phyloP scores from a whole-genome alignment of 1,140 invertebrate genomes.

The Wasmannia auropunctata region DNA sequence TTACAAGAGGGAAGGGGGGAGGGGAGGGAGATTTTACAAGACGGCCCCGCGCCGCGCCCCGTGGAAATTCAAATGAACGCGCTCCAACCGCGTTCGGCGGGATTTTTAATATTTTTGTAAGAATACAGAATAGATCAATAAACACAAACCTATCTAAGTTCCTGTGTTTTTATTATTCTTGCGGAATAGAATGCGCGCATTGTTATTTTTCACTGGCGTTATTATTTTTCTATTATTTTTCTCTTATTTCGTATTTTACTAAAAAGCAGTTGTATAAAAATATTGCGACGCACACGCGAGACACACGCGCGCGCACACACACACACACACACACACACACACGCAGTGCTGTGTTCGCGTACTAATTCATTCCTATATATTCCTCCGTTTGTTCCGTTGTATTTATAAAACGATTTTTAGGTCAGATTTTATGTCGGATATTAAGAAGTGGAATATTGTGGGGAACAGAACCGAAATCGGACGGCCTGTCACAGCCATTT shows the following conservation, averaged over 20 bases:
- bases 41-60: background rate
- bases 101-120: conserved; percentile 40
- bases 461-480: background rate
- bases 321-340: too few relatives aligned
- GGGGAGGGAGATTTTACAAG: too few relatives aligned
- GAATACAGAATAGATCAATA: conserved; percentile 15
- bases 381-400: background rate
- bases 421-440: conserved; percentile 1
- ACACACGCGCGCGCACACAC: too few relatives aligned
- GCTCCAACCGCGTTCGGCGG: background rate
- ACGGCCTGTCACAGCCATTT: background rate
- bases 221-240: conserved; percentile 53
- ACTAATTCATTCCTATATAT: background rate
- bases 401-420: background rate
- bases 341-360: background rate
- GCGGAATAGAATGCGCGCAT: conserved; percentile 8
- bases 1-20: background rate
- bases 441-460: background rate
- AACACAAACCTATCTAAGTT: conserved; percentile 40
- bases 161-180: conserved; percentile 27
- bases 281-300: background rate
- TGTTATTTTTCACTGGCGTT: conserved; percentile 51
- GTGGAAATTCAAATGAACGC: background rate
- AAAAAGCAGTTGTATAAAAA: conserved; percentile 46
- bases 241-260: conserved; percentile 45